Percentiles rank a stretch among this genome's conserved stretches.
phyloP scores from a whole-genome alignment of 2,888 invertebrate species.

The Cephonodes hylas region DNA sequence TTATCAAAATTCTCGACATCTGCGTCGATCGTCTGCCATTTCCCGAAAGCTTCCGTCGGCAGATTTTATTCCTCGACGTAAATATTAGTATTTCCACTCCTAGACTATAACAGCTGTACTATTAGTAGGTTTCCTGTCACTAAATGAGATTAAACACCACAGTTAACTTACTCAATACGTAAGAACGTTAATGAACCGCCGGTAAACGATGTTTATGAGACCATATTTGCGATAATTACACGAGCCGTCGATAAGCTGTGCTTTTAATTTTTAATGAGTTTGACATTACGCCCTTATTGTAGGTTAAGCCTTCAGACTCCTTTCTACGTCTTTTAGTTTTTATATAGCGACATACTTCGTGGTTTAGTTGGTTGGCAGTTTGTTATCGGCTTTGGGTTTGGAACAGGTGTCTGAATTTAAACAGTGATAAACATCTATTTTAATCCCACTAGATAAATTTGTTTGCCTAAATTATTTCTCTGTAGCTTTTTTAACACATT shows the following conservation, averaged over 20 bases:
- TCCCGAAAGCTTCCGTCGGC: neutral
- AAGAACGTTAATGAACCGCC: conserved; percentile 54
- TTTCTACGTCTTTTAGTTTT: neutral
- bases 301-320: neutral
- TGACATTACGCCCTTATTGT: neutral
- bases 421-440: too few species aligned
- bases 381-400: too few species aligned
- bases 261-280: conserved; percentile 10
- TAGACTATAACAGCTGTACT: conserved; percentile 46
- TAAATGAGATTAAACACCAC: conserved; percentile 67
- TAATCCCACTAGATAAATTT: too few species aligned
- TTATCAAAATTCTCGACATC: neutral
- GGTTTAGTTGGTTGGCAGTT: too few species aligned
- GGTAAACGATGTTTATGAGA: conserved; percentile 32
- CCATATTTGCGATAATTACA: conserved; percentile 25
- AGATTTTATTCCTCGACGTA: neutral
- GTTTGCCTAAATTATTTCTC: too few species aligned
- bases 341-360: neutral
- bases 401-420: too few species aligned
- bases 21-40: neutral
- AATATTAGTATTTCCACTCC: conserved; percentile 27
- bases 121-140: conserved; percentile 67
- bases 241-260: conserved; percentile 12
- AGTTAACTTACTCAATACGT: conserved; percentile 59
- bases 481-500: too few species aligned